Conservation (phyloP, 2,888 invertebrate genomes). For the Drosophila neotestacea region DNA sequence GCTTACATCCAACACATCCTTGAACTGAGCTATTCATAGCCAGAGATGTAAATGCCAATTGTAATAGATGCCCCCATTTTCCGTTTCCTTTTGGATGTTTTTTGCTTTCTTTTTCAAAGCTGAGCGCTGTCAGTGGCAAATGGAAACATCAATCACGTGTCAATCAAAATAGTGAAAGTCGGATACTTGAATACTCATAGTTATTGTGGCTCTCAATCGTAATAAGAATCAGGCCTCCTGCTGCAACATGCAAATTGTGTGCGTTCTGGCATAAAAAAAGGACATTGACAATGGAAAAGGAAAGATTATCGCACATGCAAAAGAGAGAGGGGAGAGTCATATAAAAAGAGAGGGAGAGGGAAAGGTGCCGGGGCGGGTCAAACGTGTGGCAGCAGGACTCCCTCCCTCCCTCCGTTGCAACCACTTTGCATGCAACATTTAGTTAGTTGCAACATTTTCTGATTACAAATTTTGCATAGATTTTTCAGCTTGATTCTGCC, state of each 20-base stretch:
- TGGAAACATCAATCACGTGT: constrained; percentile 84
- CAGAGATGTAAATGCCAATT: constrained; percentile 28
- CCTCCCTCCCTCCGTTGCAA: constrained; percentile 18
- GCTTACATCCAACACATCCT: neutral
- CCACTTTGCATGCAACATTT: constrained; percentile 48
- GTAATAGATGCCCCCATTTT: constrained; percentile 15
- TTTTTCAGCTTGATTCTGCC: constrained; percentile 44
- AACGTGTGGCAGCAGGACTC: constrained; percentile 50
- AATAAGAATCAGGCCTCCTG: constrained; percentile 61
- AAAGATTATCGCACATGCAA: constrained; percentile 5
- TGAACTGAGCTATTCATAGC: constrained; percentile 14
- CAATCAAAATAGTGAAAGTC: constrained; percentile 75
- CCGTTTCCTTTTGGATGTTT: constrained; percentile 21
- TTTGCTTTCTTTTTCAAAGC: neutral
- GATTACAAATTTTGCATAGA: constrained; percentile 63
- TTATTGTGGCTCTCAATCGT: constrained; percentile 12
- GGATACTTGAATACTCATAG: constrained; percentile 66
- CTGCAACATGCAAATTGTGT: constrained; percentile 74
- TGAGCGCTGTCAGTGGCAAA: constrained; percentile 54
- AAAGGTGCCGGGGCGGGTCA: constrained; percentile 71
- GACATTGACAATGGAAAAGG: constrained; percentile 26
- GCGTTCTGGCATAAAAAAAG: constrained; percentile 64
- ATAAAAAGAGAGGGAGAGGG: neutral
- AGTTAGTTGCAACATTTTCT: constrained; percentile 15
- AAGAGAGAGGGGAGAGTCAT: constrained; percentile 1